Percentiles rank a stretch among this genome's conserved stretches.
Conservation (phyloP, 2,888 invertebrate genomes). For the Trichopria drosophilae region DNA sequence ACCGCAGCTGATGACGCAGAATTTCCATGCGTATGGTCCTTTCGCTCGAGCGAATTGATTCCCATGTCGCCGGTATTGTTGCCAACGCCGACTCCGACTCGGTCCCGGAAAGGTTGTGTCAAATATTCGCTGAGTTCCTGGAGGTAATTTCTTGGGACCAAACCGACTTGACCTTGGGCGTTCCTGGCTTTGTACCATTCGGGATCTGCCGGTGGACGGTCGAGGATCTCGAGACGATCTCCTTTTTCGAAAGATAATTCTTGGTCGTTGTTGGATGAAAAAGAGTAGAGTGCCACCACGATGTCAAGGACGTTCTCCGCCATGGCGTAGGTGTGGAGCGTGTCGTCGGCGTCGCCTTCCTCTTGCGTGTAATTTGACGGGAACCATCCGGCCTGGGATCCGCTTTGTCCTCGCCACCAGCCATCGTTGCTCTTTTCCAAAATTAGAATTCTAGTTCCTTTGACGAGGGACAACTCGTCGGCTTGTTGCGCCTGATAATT, state of each 20-base stretch:
- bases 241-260: conserved; percentile 97
- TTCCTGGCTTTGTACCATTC: conserved; percentile 99
- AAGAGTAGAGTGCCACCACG: conserved; percentile 92
- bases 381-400: conserved; percentile 82
- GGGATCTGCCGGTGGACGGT: conserved; percentile 94
- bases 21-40: too few relatives aligned
- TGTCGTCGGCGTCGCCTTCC: conserved; percentile 83
- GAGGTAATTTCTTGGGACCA: conserved; percentile 94
- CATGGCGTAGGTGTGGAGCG: conserved; percentile 90
- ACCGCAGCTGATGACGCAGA: conserved; percentile 31
- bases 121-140: conserved; percentile 90
- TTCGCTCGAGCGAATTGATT: conserved; percentile 61
- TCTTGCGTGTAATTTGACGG: conserved; percentile 98
- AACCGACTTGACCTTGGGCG: conserved; percentile 86
- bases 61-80: conserved; percentile 46
- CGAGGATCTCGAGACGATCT: conserved; percentile 92
- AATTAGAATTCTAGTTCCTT: conserved; percentile 92
- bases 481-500: conserved; percentile 95
- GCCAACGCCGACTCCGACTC: conserved; percentile 42
- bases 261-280: conserved; percentile 91
- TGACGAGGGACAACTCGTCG: conserved; percentile 91
- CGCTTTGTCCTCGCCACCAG: conserved; percentile 96
- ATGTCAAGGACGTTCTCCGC: conserved; percentile 94
- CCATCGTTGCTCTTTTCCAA: conserved; percentile 95
- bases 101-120: conserved; percentile 77